These are phyloP conservation scores for Melanotus villosus DNA, from an alignment of 2,888 invertebrate genomes.

Conservation along the genomic window DNA sequence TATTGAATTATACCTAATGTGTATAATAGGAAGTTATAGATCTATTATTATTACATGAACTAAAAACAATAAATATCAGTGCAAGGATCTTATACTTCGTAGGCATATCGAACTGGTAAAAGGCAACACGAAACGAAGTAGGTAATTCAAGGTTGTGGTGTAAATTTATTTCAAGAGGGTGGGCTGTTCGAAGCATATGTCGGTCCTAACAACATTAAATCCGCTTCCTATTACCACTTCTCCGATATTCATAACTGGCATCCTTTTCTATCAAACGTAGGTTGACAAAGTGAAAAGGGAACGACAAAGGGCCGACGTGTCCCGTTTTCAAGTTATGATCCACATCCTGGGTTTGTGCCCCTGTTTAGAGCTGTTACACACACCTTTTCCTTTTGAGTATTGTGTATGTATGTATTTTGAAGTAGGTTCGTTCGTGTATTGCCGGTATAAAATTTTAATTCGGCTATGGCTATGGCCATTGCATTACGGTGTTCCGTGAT, in stretches of 20 bases:
- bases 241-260: not conserved
- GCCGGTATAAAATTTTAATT: constrained; percentile 23
- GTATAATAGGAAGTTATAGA: too few relatives aligned
- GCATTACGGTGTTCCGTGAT: not conserved
- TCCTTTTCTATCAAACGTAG: constrained; percentile 11
- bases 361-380: constrained; percentile 40
- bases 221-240: constrained; percentile 18
- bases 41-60: not conserved
- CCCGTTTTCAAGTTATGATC: constrained; percentile 31
- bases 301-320: constrained; percentile 22
- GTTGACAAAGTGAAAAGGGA: not conserved
- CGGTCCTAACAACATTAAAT: constrained; percentile 23
- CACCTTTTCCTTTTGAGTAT: constrained; percentile 43
- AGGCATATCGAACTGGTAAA: constrained; percentile 11
- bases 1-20: too few relatives aligned
- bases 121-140: constrained; percentile 6
- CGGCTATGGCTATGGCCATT: not conserved
- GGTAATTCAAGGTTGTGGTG: constrained; percentile 34
- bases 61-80: constrained; percentile 1
- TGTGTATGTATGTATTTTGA: constrained; percentile 29
- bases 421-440: constrained; percentile 21
- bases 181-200: constrained; percentile 33
- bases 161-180: constrained; percentile 41
- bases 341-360: constrained; percentile 44
- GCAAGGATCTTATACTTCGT: not conserved